These are phyloP conservation scores for Drosophila arizonae DNA, from an alignment of 1,140 invertebrate genomes.

Conservation along the genomic window DNA sequence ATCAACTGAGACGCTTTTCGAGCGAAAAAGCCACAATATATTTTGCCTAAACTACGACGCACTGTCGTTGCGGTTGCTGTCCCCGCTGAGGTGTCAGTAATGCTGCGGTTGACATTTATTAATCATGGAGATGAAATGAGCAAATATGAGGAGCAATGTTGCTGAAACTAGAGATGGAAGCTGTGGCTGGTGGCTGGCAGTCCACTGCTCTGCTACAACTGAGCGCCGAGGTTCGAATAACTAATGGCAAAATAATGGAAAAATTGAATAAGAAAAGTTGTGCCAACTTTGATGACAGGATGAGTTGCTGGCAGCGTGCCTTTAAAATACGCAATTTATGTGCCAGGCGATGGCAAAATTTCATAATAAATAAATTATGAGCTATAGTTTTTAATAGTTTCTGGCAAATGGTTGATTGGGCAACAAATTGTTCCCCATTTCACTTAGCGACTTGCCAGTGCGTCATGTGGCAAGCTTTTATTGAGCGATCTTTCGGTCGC, in stretches of 20 bases:
- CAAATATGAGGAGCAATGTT: not conserved
- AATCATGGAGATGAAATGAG: slow-evolving; percentile 59
- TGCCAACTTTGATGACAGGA: slow-evolving; percentile 35
- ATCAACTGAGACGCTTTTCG: not conserved
- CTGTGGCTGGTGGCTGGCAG: not conserved
- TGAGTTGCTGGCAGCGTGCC: slow-evolving; percentile 4
- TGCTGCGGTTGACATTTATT: slow-evolving; percentile 77
- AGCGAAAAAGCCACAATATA: slow-evolving; percentile 59
- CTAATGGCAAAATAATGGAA: slow-evolving; percentile 74
- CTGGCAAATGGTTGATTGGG: slow-evolving; percentile 6
- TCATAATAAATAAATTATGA: not conserved
- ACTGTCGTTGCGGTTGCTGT: not conserved
- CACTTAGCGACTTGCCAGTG: slow-evolving; percentile 60
- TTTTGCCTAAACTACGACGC: slow-evolving; percentile 52
- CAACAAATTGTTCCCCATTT: slow-evolving; percentile 43
- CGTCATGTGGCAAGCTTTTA: slow-evolving; percentile 44
- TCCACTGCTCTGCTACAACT: not conserved
- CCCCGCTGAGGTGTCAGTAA: slow-evolving; percentile 66
- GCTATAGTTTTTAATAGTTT: not conserved
- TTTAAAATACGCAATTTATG: slow-evolving; percentile 1
- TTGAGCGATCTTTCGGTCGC: slow-evolving; percentile 24
- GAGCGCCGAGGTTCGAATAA: slow-evolving; percentile 33
- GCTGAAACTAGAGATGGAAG: slow-evolving; percentile 28
- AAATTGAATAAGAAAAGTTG: slow-evolving; percentile 69
- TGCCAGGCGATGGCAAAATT: slow-evolving; percentile 6